Base-by-base conservation (phyloP, 2,113 vertebrate genomes). In the Neoarius graeffei region DNA sequence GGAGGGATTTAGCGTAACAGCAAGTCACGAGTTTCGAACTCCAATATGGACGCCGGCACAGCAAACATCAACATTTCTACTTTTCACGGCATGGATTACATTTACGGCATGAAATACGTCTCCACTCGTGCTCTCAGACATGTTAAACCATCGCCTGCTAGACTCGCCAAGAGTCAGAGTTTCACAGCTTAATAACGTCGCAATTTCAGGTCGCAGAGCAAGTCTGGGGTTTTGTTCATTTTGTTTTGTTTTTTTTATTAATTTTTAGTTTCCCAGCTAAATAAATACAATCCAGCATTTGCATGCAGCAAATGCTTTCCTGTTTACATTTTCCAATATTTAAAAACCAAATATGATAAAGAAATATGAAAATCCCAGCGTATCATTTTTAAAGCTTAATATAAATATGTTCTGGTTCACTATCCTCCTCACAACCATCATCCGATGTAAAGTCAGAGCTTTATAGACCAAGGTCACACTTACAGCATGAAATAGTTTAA, bases 1-100 rank as follows among this genome's bases (percentile, higher is more conserved):
- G 87, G 85, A 86, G 73, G 83, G 56, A 82, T 20, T 89, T 62
- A 87, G 80, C 94, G 67, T 94, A 94, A 95, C 93, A 92, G 14
- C 93, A 80, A 77, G 85, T 90, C 89, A 87, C 54, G 84, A 89
- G 81, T 81, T 83, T 57, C 57, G 14, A 87, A 69, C 48, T 80
- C 57, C 69, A 62, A 35, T 67, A 35, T 42, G 67, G 71, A 76
- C 59, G 14, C 42, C 20, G 42, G 79, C 64, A 23, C 10, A 73
- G 64, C 20, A 83, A 83, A 87, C 85, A 59, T n/a, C 30, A 66
- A 64, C 30, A 42, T 64, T 83, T 76, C 57, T 48, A 52, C 64
- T 83, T 74, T 87, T 50, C 30, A 56, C 35, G 13, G 57, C 48
- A 66, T 52, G 71, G 35, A 86, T 87, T 83, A 30, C 15, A 60